Base-by-base conservation (phyloP, 2,888 invertebrate genomes). In the Desoria tigrina region DNA sequence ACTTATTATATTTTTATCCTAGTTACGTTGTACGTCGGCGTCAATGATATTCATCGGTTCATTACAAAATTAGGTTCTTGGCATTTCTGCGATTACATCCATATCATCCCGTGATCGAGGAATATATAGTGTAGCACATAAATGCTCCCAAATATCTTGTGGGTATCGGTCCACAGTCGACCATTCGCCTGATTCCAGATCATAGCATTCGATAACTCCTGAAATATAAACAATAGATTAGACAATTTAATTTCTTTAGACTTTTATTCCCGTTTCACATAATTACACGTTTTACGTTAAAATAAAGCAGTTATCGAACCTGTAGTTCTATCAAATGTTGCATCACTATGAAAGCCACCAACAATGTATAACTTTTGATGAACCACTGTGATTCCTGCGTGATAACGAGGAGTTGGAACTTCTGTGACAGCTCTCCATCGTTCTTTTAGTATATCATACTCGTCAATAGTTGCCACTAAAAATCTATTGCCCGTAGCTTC, bases 141-240 rank as follows among this genome's bases (percentile, higher is more conserved):
- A 84, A 75, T 88, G 88, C 77, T 88, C 88, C 88, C 88, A 89
- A 65, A 87, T 84, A 76, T 87, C 86, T 75, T 86, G 85, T 0
- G 87, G 86, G 77, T 86, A 85, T 68, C 85, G 84, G 73, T 84
- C 84, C n/a, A 84, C 84, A 11, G 84, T 83, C 6, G 83, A 83
- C 88, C 88, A 88, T 16, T 80, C 79, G 70, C 84, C 82, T 0
- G 80, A 84, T 37, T 83, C 83, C 71, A 88, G 79, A 78, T 88
- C 85, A 77, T 86, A 88, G 70, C 84, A 85, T 78, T 88, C 88
- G 14, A 88, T 85, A 53, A 84, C 84, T 2, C 85, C 84, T 63
- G 66, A 42, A 74, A 73, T 54, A 55, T 42, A 65, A 65, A 60
- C 7, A 45, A 21, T 45, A 49, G 6, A n/a, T 24, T 11, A 45